Evolutionary conservation across 2,888 invertebrate genomes (phyloP).

Genomic region (Odiellus spinosus): DNA sequence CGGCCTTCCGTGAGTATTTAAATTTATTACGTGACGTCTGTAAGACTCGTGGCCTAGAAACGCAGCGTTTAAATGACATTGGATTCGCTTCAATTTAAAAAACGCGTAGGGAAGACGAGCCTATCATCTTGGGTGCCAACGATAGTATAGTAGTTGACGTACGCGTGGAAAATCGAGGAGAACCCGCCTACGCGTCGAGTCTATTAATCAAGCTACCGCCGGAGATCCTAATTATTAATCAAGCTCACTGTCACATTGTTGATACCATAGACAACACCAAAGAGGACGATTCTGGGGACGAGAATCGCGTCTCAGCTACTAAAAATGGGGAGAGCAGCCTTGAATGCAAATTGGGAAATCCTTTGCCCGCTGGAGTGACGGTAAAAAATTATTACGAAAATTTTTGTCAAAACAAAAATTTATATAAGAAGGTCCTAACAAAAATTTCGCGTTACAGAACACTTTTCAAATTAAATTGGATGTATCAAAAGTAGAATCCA

Average conservation of each 20-base stretch:
- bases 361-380: neutral
- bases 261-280: neutral
- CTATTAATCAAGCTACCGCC: neutral
- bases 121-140: neutral
- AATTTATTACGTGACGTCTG: too few species aligned
- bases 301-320: too few species aligned
- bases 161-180: neutral
- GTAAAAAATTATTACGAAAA: neutral
- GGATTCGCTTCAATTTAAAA: too few species aligned
- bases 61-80: neutral
- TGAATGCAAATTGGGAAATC: neutral
- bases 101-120: neutral
- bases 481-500: neutral
- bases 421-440: neutral
- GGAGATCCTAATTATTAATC: neutral
- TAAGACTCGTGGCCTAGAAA: neutral
- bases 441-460: neutral
- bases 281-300: too few species aligned
- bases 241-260: neutral
- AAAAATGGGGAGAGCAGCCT: neutral
- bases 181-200: neutral
- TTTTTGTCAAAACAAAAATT: neutral
- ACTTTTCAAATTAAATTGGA: neutral
- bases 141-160: neutral
- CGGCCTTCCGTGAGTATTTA: neutral